These are phyloP conservation scores for Sphenodon punctatus DNA, from an alignment of 2,797 vertebrate genomes.

Conservation along the genomic window DNA sequence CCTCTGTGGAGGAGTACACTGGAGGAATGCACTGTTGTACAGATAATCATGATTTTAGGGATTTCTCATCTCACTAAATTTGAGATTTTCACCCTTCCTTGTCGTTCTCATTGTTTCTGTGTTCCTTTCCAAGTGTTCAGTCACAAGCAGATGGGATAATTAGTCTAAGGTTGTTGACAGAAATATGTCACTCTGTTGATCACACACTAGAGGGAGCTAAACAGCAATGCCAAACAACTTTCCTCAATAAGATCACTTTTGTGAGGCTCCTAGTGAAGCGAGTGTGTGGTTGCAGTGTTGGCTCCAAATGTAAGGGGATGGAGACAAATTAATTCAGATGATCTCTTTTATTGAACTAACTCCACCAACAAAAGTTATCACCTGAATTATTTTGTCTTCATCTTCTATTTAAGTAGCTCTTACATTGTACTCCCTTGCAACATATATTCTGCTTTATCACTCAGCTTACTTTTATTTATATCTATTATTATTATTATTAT, in stretches of 20 bases:
- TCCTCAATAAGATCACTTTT: not conserved
- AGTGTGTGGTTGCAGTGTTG: not conserved
- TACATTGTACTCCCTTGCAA: too few species aligned
- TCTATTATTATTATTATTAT: too few species aligned
- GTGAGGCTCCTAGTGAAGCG: not conserved
- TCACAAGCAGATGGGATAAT: not conserved
- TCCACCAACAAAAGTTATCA: too few species aligned
- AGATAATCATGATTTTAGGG: not conserved
- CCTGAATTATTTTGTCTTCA: too few species aligned
- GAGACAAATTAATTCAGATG: too few species aligned
- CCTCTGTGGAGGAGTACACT: not conserved
- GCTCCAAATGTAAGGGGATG: too few species aligned
- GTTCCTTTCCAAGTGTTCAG: not conserved
- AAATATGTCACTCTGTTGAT: not conserved
- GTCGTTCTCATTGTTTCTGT: not conserved
- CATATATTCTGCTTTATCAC: too few species aligned
- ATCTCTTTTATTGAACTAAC: too few species aligned
- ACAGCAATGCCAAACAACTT: not conserved
- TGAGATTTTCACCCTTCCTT: not conserved
- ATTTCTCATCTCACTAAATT: not conserved
- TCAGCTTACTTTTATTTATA: too few species aligned
- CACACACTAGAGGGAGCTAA: not conserved
- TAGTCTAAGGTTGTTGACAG: not conserved
- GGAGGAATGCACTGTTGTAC: not conserved
- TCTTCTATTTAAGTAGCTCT: too few species aligned